Percentiles rank a stretch among this genome's conserved stretches.
phyloP scores from a whole-genome alignment of 2,113 vertebrate genomes.

The Eira barbara region DNA sequence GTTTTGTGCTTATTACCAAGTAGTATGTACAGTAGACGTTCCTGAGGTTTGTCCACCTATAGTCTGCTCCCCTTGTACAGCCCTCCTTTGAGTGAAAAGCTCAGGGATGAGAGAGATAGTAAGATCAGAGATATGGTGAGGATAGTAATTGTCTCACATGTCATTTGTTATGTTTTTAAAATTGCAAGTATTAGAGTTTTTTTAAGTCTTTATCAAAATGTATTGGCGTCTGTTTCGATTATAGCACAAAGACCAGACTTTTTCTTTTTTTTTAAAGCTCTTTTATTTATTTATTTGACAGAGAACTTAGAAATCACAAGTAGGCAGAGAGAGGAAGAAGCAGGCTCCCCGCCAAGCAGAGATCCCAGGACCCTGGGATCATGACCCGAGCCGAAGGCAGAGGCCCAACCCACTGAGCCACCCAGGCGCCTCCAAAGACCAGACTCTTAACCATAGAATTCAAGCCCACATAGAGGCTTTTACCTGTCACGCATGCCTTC shows the following conservation, averaged over 20 bases:
- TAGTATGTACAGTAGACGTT: not conserved
- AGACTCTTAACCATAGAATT: not conserved
- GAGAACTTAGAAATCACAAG: too few species aligned
- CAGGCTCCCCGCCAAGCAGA: too few species aligned
- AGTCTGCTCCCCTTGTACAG: not conserved
- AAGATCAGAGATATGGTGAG: constrained; percentile 29
- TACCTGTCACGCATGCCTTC: not conserved
- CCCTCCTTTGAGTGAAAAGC: not conserved
- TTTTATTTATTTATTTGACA: too few species aligned
- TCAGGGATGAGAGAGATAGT: not conserved
- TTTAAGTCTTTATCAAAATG: not conserved
- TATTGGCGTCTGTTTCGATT: not conserved
- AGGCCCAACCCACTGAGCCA: too few species aligned
- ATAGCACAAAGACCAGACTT: not conserved
- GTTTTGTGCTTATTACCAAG: not conserved
- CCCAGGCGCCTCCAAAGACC: not conserved
- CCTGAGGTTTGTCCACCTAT: not conserved
- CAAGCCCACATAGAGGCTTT: not conserved
- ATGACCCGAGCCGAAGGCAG: too few species aligned
- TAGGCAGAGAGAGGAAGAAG: too few species aligned
- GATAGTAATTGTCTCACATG: not conserved
- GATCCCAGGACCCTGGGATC: too few species aligned
- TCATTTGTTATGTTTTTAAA: constrained; percentile 22
- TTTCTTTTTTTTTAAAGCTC: too few species aligned
- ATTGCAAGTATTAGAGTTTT: not conserved